Base-by-base conservation (phyloP, 2,113 vertebrate species). In the Poecile atricapillus region DNA sequence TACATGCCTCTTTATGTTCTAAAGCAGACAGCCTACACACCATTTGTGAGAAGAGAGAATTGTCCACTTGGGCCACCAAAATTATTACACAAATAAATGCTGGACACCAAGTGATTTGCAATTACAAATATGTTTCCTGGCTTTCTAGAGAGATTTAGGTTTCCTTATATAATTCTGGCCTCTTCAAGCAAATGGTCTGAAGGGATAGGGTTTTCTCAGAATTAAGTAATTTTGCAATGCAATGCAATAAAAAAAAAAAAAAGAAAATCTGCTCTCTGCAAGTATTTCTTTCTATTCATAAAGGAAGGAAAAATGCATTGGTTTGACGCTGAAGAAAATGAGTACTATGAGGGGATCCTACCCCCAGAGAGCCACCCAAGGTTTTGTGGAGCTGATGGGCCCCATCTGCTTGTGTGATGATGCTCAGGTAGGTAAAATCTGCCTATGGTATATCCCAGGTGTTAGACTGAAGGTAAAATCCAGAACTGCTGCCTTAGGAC, bases 1-100 rank as follows among this genome's bases (percentile, higher is more conserved):
- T 7, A 43, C 11, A 43, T 0, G 0, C 13, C 3, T 53, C 43
- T 83, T 85, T 52, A 75, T 9, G 1, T 5, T 21, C 5, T 58
- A 35, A 71, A 65, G 22, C 63, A 85, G 60, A 78, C 14, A 69
- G 39, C 10, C 10, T 37, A 37, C 7, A 19, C 5, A 27, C 28
- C 21, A 7, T 60, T 56, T 33, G 0, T n/a, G 67, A 47, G n/a
- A 75, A 82, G 13, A 69, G 46, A 56, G 71, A 76, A 41, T 23
- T 74, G 55, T 25, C 43, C 28, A 17, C 24, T 56, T 70, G 31
- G 22, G 31, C 55, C 18, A 65, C 35, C 67, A 47, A 65, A 87
- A 56, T 39, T 19, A 39, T 46, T 68, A 39, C 31, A 78, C 55
- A 87, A 76, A 79, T 43, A 77, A 85, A 88, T 11, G 13, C 4